A percentile compares a stretch with the other conserved stretches of the same genome.
Evolutionary conservation across 2,888 invertebrate genomes (phyloP).

Genomic region (Eupithecia exiguata): DNA sequence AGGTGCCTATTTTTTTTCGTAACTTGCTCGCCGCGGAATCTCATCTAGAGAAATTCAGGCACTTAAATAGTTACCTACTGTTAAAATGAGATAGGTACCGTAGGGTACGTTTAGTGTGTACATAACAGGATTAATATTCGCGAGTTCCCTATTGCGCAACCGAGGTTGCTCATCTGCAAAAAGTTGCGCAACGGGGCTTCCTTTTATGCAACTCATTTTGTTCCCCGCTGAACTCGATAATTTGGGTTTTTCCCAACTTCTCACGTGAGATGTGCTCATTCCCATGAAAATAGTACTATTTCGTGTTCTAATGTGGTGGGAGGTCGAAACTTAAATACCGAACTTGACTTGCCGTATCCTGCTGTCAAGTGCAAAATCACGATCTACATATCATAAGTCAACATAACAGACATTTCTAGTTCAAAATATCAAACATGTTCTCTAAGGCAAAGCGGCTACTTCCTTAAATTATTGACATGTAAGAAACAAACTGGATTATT

Average conservation of each 20-base stretch:
- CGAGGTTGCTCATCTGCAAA: too few relatives aligned
- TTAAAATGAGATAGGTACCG: too few relatives aligned
- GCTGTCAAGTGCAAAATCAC: slow-evolving; percentile 48
- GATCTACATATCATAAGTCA: slow-evolving; percentile 41
- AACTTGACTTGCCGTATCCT: slow-evolving; percentile 19
- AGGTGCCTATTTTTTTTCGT: not conserved
- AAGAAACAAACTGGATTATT: not conserved
- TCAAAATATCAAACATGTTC: slow-evolving; percentile 23
- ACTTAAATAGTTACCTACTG: not conserved
- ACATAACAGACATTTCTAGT: slow-evolving; percentile 52
- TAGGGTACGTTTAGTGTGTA: too few relatives aligned
- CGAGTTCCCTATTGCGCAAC: too few relatives aligned
- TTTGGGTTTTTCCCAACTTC: too few relatives aligned
- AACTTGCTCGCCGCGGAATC: not conserved
- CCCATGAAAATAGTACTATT: too few relatives aligned
- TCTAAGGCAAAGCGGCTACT: not conserved
- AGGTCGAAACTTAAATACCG: slow-evolving; percentile 5
- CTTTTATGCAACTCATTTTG: too few relatives aligned
- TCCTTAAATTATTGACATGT: not conserved
- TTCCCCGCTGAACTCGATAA: too few relatives aligned
- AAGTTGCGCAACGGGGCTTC: too few relatives aligned
- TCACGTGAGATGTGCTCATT: too few relatives aligned
- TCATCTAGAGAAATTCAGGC: not conserved
- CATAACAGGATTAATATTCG: too few relatives aligned
- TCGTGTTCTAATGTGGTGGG: not conserved